These are phyloP conservation scores for Nicator chloris DNA, from an alignment of 2,113 vertebrate species.

Conservation along the genomic window DNA sequence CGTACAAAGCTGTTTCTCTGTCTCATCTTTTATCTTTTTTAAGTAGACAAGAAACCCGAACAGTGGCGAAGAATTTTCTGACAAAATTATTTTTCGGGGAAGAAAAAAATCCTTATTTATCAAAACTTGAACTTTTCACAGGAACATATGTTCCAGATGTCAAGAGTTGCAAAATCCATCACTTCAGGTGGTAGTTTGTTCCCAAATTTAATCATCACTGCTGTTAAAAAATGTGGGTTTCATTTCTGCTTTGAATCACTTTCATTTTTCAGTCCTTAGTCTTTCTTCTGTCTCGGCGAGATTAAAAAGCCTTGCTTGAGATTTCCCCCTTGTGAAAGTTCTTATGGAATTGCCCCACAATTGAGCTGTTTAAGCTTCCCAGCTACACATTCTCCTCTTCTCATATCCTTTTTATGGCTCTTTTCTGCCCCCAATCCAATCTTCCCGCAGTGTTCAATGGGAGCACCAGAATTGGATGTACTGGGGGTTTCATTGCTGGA, in stretches of 20 bases:
- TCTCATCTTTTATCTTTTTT: neutral
- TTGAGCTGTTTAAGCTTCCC: constrained; percentile 50
- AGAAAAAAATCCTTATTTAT: constrained; percentile 35
- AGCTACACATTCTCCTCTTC: constrained; percentile 6
- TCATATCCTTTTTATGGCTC: constrained; percentile 53
- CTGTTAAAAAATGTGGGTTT: constrained; percentile 63
- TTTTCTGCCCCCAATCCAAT: constrained; percentile 42
- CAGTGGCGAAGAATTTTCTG: constrained; percentile 8
- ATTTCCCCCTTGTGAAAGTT: constrained; percentile 60
- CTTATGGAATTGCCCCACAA: constrained; percentile 36
- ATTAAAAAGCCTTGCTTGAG: constrained; percentile 58
- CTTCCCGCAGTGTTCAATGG: neutral
- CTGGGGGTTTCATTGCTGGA: neutral
- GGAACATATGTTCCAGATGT: constrained; percentile 44
- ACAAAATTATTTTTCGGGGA: constrained; percentile 22
- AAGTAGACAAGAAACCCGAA: neutral
- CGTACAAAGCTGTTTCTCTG: neutral
- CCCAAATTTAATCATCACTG: constrained; percentile 63
- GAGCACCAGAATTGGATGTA: neutral
- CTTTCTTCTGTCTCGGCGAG: constrained; percentile 53
- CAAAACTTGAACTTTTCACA: constrained; percentile 58
- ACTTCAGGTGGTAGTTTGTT: constrained; percentile 61
- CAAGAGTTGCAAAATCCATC: constrained; percentile 60
- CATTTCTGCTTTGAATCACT: constrained; percentile 63
- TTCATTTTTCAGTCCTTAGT: constrained; percentile 62